These are phyloP conservation scores for Urocynchramus pylzowi DNA, from an alignment of 2,113 vertebrate genomes.

Conservation along the genomic window DNA sequence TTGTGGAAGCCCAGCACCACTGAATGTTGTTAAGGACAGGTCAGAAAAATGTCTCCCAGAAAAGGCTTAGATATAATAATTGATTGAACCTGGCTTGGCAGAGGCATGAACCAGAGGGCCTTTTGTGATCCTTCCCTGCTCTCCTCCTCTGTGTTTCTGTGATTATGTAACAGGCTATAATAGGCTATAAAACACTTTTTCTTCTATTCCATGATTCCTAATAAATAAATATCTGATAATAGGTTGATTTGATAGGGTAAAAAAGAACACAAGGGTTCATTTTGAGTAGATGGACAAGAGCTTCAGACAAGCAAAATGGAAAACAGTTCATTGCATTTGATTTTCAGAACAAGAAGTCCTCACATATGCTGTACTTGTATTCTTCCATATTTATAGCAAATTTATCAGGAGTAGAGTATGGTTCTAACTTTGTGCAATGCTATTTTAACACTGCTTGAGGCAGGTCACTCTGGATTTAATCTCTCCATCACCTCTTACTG, in stretches of 20 bases:
- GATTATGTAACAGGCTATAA: background rate
- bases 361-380: background rate
- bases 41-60: background rate
- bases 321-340: background rate
- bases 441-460: background rate
- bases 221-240: background rate
- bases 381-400: background rate
- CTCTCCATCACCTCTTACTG: background rate
- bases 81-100: background rate
- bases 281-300: background rate
- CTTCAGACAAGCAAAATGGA: background rate
- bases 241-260: background rate
- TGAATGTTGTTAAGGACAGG: background rate
- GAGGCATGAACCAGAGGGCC: background rate
- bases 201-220: background rate
- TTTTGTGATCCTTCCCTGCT: background rate
- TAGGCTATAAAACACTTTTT: background rate
- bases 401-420: background rate
- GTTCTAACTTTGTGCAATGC: background rate
- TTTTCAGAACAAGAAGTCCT: background rate
- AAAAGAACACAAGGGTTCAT: background rate
- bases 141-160: background rate
- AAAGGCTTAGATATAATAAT: background rate
- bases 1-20: background rate
- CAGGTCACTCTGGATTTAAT: background rate